Evolutionary conservation across 1,140 invertebrate genomes (phyloP), one percentile per base, ranked within the genome.

Genomic region (Brachionus angularis): DNA sequence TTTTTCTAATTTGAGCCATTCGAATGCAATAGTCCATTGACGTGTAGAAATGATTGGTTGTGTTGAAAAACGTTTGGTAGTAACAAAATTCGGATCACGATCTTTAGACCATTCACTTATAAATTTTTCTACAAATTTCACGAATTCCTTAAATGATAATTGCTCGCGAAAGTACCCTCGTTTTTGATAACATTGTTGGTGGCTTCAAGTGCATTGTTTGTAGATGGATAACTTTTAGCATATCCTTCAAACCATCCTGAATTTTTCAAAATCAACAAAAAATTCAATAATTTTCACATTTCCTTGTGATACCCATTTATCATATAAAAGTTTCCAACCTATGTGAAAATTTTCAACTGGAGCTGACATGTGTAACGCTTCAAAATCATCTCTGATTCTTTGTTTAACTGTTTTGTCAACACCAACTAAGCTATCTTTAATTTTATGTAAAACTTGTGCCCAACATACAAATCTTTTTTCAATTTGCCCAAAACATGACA

Each of bases 261-360:
- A 18, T 39, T 33, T 18, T 16, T 16, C 25, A 23, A 58, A 58
- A 21, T 58, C 36, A 18, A 39, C 53, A 18, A 58, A 23, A 39
- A 58, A 58, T 5, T 39, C 21, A 36, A 7, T 58, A 10, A 58
- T 58, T 18, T 58, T 58, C 39, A 14, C n/a, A 39, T 58, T 36
- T 58, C 10, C 23, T 29, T 23, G 7, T 58, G 53, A 42, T 14
- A 1, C 21, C 33, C 53, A 58, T 39, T 58, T 58, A 18, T 58
- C 31, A 16, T 58, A 16, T 18, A 58, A 58, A 29, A 58, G 53
- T 36, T 36, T 36, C 31, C 33, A 58, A n/a, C 16, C 53, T 23
- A 23, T 39, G 1, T 21, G 36, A 12, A 58, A 29, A 29, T 21
- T 31, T 16, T 23, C 5, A 36, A 18, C 16, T 39, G 36, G 23